A percentile compares a stretch with the other conserved stretches of the same genome.
phyloP scores from a whole-genome alignment of 2,113 vertebrate species.

The Candoia aspera region DNA sequence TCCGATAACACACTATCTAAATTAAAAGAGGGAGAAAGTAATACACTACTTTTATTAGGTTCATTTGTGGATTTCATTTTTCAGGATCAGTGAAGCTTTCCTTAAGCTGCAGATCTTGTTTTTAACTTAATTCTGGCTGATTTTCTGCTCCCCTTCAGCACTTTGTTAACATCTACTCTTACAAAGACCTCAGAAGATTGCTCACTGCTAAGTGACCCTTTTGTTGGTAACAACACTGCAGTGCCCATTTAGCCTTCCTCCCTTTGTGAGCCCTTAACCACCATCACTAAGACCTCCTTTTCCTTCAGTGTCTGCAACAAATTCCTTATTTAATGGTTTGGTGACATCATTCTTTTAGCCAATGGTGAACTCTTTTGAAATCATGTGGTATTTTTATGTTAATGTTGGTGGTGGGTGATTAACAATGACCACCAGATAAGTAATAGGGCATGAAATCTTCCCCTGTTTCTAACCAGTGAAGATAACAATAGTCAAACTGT shows the following conservation, averaged over 20 bases:
- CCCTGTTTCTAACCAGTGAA: neutral
- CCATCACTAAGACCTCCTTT: neutral
- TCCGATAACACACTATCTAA: neutral
- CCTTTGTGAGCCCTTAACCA: neutral
- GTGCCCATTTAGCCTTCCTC: neutral
- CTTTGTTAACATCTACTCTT: neutral
- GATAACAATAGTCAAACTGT: conserved; percentile 19
- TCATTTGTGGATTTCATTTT: neutral
- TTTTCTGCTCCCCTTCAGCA: no score
- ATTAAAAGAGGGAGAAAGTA: neutral
- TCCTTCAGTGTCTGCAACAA: neutral
- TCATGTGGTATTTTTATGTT: conserved; percentile 3
- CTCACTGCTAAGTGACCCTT: neutral
- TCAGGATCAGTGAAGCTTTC: neutral
- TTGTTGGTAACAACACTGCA: neutral
- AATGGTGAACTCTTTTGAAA: conserved; percentile 9
- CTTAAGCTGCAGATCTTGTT: neutral
- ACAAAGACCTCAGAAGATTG: neutral
- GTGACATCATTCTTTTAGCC: neutral
- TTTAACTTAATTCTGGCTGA: neutral
- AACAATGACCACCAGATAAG: conserved; percentile 11
- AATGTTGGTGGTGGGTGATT: conserved; percentile 3
- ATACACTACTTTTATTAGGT: neutral
- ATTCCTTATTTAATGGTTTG: neutral
- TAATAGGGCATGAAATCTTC: conserved; percentile 1